Base-by-base conservation (phyloP, 1,140 invertebrate genomes). In the Gonioctena quinquepunctata region DNA sequence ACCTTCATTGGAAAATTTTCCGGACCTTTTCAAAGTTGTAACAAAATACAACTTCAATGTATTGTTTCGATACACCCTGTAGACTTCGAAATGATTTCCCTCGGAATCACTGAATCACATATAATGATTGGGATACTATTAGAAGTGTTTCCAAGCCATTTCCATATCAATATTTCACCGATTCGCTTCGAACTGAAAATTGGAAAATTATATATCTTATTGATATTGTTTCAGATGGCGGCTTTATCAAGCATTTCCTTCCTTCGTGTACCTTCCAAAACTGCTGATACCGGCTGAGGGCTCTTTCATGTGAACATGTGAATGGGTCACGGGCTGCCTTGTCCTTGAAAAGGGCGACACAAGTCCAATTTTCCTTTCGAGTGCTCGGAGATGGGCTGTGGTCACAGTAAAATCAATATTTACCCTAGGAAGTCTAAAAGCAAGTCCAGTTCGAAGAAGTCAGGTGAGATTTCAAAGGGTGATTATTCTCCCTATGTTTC, bases 381-480 rank as follows among this genome's bases (percentile, higher is more conserved):
- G 18, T 13, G 13, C 3, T 21, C 16, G 49, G 62, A 66, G 57
- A 88, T 88, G 87, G 87, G 87, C 85, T 88, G 87, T 82, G 87
- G 87, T 67, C 87, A 87, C 75, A 88, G 87, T 79, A 87, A 87
- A 68, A 87, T 88, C 74, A 87, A 85, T 72, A 86, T 87, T 68
- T 87, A 87, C 79, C 84, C 85, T 5, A 86, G 86, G 71, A 87
- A 86, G 65, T 84, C 84, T 69, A 87, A 86, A 73, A 86, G 85
- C 70, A 87, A 87, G 75, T 86, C 82, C 61, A 83, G 76, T 62
- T 78, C 77, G 27, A 86, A 86, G 76, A 86, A 86, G 70, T 84
- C 83, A 75, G 85, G 84, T 81, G 2, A 42, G 33, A 4, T 28
- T 8, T 4, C 27, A 28, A n/a, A n/a, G n/a, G n/a, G n/a, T n/a